Evolutionary conservation across 2,113 vertebrate genomes (phyloP).

Genomic region (Eleginops maclovinus): DNA sequence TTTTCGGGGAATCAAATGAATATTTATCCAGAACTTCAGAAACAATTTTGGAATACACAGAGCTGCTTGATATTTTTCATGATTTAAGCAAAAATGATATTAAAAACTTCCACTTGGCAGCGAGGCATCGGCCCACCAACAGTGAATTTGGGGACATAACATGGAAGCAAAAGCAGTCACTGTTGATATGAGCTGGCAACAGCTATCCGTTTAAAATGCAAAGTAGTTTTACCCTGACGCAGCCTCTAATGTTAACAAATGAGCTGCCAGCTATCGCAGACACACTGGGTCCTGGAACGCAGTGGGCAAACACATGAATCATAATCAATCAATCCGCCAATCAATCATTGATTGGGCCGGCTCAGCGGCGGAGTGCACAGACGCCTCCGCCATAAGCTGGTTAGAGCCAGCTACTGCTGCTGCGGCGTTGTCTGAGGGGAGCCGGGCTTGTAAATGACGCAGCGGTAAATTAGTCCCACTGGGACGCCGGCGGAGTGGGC

Average conservation of each 20-base stretch:
- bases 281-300: conserved; percentile 36
- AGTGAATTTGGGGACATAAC: background rate
- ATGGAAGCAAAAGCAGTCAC: background rate
- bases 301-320: conserved; percentile 61
- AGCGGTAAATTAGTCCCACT: conserved; percentile 68
- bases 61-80: too few relatives aligned
- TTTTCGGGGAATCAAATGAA: too few relatives aligned
- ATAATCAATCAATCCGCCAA: conserved; percentile 67
- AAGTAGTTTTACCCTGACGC: conserved; percentile 26
- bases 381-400: conserved; percentile 16
- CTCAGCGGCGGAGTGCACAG: conserved; percentile 3
- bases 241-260: conserved; percentile 72
- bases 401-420: conserved; percentile 5
- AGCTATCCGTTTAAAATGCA: conserved; percentile 39
- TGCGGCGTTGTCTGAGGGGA: background rate
- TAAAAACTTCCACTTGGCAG: background rate
- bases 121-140: background rate
- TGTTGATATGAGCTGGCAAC: conserved; percentile 24
- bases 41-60: too few relatives aligned
- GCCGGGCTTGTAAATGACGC: conserved; percentile 54
- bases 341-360: conserved; percentile 65
- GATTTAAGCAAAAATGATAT: background rate
- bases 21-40: too few relatives aligned
- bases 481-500: conserved; percentile 45
- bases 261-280: conserved; percentile 59